These are phyloP conservation scores for Anoura caudifer DNA, from an alignment of 2,113 vertebrate genomes.

Conservation along the genomic window DNA sequence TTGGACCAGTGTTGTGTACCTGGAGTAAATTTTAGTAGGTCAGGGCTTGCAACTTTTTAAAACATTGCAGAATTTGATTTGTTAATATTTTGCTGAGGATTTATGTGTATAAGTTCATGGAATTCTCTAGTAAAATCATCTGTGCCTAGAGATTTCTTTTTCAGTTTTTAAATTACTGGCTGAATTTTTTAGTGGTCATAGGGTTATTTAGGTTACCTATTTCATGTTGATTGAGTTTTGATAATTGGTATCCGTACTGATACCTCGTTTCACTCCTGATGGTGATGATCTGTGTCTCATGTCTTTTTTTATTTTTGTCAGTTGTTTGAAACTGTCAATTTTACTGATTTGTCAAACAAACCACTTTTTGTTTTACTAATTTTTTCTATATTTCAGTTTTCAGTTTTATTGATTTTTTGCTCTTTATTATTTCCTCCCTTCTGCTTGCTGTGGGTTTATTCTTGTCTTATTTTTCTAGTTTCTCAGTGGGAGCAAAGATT, in stretches of 20 bases:
- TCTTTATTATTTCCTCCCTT: neutral
- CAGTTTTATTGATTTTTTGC: neutral
- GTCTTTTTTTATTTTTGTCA: neutral
- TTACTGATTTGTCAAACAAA: neutral
- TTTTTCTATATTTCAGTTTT: neutral
- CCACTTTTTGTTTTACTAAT: neutral
- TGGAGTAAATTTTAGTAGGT: neutral
- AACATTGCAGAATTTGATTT: conserved; percentile 9
- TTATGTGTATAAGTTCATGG: neutral
- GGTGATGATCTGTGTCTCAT: neutral
- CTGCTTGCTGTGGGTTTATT: neutral
- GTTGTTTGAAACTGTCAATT: neutral
- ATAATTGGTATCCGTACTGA: neutral
- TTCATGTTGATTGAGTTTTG: neutral
- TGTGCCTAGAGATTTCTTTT: neutral
- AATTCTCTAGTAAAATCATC: neutral
- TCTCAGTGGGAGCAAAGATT: neutral
- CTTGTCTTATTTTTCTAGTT: neutral
- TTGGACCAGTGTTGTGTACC: neutral
- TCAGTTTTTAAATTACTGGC: neutral
- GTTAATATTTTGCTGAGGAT: neutral
- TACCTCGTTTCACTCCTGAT: neutral
- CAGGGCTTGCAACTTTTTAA: neutral
- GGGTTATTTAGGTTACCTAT: neutral
- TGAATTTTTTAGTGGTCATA: neutral